phyloP scores from a whole-genome alignment of 2,113 vertebrate genomes.

The Todiramphus chloris region DNA sequence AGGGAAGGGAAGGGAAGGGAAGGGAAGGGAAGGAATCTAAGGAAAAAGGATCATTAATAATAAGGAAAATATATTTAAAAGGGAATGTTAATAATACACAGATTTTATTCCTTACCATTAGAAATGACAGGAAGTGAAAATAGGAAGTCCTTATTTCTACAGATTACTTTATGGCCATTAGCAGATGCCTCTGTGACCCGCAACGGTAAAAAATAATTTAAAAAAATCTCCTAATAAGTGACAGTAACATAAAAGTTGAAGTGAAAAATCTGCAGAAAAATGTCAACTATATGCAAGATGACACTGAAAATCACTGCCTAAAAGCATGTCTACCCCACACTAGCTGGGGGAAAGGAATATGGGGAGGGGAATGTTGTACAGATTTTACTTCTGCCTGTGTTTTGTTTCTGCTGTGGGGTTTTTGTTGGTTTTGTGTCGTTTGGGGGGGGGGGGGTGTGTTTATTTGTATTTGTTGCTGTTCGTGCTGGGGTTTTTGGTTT shows the following conservation, averaged over 20 bases:
- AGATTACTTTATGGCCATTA: constrained; percentile 41
- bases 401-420: no score
- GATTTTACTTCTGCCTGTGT: background rate
- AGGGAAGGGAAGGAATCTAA: background rate
- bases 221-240: constrained; percentile 16
- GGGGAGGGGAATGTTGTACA: background rate
- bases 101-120: background rate
- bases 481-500: background rate
- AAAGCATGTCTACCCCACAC: background rate
- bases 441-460: background rate
- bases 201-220: constrained; percentile 34
- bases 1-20: no score
- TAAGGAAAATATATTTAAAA: background rate
- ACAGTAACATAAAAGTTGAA: constrained; percentile 45
- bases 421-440: no score
- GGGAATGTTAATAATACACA: background rate
- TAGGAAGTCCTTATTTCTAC: constrained; percentile 18
- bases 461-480: no score
- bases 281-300: constrained; percentile 12
- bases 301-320: background rate
- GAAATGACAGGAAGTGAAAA: constrained; percentile 32
- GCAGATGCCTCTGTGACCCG: background rate
- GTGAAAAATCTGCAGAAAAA: constrained; percentile 33
- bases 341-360: background rate
- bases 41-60: background rate